Conservation (phyloP, 2,113 vertebrate species). For the Chlamydotis undulata region DNA sequence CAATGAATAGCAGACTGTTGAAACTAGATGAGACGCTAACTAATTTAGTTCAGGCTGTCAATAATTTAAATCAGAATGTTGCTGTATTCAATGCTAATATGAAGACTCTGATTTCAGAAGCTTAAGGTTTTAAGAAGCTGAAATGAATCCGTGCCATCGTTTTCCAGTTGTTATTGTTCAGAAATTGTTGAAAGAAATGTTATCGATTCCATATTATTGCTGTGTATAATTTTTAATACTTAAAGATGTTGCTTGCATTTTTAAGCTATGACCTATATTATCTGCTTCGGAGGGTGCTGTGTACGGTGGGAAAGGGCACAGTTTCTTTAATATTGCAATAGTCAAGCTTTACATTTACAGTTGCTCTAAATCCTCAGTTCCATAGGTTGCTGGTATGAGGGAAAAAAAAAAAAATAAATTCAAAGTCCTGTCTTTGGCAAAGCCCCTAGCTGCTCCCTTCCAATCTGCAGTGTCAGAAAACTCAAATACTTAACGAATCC, state of each 20-base stretch:
- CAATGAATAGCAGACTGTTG: constrained; percentile 68
- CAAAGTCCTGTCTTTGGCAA: constrained; percentile 54
- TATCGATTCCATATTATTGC: neutral
- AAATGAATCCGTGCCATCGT: neutral
- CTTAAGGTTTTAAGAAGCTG: constrained; percentile 26
- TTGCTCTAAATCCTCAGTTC: neutral
- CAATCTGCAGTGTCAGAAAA: constrained; percentile 71
- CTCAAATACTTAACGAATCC: constrained; percentile 54
- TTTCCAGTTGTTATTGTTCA: constrained; percentile 14
- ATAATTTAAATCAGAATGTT: constrained; percentile 69
- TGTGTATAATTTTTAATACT: neutral
- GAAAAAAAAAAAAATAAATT: neutral
- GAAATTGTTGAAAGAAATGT: neutral
- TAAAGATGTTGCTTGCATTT: neutral
- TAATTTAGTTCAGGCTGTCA: constrained; percentile 72
- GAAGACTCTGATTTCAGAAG: constrained; percentile 39
- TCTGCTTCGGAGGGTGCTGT: neutral
- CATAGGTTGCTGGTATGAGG: neutral
- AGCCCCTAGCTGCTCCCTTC: constrained; percentile 35
- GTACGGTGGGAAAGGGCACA: neutral
- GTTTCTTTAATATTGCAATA: neutral
- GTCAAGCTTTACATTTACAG: neutral
- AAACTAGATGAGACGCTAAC: constrained; percentile 67
- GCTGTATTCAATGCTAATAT: constrained; percentile 35
- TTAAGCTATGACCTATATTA: neutral